Evolutionary conservation across 2,797 vertebrate genomes (phyloP).

Genomic region (Falco naumanni): DNA sequence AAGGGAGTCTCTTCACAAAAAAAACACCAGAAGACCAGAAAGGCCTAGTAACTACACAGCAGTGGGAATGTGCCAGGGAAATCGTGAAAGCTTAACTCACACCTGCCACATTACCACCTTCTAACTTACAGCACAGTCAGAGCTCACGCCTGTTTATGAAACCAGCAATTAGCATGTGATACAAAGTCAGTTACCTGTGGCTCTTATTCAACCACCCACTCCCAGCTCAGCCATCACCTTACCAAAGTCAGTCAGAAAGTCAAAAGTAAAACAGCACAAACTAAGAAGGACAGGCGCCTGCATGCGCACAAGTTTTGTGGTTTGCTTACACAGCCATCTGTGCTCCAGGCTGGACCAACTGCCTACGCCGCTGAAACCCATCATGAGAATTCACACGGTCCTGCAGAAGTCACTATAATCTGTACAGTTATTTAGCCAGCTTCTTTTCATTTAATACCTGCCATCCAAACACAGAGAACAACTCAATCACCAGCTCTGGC

Average conservation of each 20-base stretch:
- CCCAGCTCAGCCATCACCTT: not conserved
- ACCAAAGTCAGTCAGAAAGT: not conserved
- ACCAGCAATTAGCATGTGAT: not conserved
- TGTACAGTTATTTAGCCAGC: not conserved
- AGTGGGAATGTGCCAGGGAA: not conserved
- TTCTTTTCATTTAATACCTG: not conserved
- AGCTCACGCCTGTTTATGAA: not conserved
- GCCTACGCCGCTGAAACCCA: not conserved
- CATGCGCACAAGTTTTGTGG: not conserved
- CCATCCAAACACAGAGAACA: not conserved
- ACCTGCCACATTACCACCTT: not conserved
- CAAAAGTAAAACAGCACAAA: not conserved
- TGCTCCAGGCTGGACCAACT: not conserved
- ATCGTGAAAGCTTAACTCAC: conserved; percentile 2
- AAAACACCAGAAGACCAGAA: not conserved
- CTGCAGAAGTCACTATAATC: not conserved
- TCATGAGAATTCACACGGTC: not conserved
- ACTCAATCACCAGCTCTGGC: not conserved
- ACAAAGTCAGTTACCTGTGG: not conserved
- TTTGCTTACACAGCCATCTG: not conserved
- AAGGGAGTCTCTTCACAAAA: not conserved
- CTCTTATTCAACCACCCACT: not conserved
- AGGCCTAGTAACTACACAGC: not conserved
- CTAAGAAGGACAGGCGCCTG: not conserved
- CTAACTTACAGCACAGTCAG: not conserved